A percentile compares a stretch with the other conserved stretches of the same genome.
Conservation (phyloP, 2,888 invertebrate species). For the Spodoptera picta region DNA sequence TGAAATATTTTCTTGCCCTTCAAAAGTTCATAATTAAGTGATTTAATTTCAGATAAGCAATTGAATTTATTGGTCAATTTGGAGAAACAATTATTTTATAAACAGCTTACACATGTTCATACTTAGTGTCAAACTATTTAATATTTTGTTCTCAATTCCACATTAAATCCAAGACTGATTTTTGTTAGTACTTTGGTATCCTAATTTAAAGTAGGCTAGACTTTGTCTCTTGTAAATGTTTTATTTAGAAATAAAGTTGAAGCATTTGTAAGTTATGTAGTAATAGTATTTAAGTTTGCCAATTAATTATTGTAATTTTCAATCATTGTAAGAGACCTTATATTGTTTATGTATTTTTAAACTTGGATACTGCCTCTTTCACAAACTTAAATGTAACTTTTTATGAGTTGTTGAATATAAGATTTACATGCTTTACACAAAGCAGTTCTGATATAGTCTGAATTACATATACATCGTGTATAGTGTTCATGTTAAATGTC, state of each 20-base stretch:
- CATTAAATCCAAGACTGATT: conserved; percentile 68
- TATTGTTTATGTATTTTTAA: conserved; percentile 1
- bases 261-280: conserved; percentile 13
- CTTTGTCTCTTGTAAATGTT: conserved; percentile 27
- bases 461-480: conserved; percentile 11
- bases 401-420: conserved; percentile 23
- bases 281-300: conserved; percentile 15
- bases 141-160: conserved; percentile 30
- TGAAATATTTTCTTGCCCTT: conserved; percentile 14
- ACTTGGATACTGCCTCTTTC: neutral
- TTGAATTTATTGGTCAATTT: conserved; percentile 53
- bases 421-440: neutral
- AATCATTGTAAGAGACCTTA: conserved; percentile 7
- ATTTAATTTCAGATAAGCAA: conserved; percentile 26
- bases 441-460: conserved; percentile 13
- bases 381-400: conserved; percentile 4
- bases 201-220: conserved; percentile 49
- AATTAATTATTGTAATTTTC: conserved; percentile 13
- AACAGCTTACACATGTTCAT: conserved; percentile 17
- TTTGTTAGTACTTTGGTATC: conserved; percentile 58
- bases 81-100: conserved; percentile 30
- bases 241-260: conserved; percentile 24
- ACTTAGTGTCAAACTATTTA: conserved; percentile 23
- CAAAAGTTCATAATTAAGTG: conserved; percentile 22
- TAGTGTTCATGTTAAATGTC: neutral